These are phyloP conservation scores for Ramphastos sulfuratus DNA, from an alignment of 2,113 vertebrate genomes.

Conservation along the genomic window DNA sequence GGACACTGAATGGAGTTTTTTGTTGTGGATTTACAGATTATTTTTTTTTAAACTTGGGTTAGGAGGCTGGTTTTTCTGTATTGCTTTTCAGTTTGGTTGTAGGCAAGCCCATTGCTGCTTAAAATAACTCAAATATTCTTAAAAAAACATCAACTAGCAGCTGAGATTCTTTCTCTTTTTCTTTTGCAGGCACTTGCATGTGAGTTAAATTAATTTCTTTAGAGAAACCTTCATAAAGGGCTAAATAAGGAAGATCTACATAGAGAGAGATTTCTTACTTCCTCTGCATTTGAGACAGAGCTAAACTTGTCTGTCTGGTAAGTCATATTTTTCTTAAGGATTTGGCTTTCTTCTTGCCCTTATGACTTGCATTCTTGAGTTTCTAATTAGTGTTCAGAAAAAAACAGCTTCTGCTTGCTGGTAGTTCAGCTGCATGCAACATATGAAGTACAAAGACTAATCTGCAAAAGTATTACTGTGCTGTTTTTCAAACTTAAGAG, in stretches of 20 bases:
- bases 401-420: background rate
- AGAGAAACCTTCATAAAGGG: slow-evolving; percentile 70
- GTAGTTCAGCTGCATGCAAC: background rate
- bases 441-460: background rate
- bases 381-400: slow-evolving; percentile 7
- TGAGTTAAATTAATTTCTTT: slow-evolving; percentile 72
- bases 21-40: slow-evolving; percentile 69
- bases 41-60: background rate
- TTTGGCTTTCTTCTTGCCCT: slow-evolving; percentile 27
- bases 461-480: background rate
- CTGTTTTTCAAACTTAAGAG: background rate
- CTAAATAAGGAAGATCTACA: slow-evolving; percentile 66
- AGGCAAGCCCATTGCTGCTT: slow-evolving; percentile 80
- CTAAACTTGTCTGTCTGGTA: slow-evolving; percentile 73
- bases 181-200: slow-evolving; percentile 72
- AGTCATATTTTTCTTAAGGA: slow-evolving; percentile 63
- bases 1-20: slow-evolving; percentile 42
- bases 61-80: background rate
- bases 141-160: slow-evolving; percentile 76
- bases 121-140: slow-evolving; percentile 86
- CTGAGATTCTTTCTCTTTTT: slow-evolving; percentile 73
- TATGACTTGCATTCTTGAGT: background rate
- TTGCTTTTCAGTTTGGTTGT: slow-evolving; percentile 57
- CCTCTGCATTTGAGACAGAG: slow-evolving; percentile 43
- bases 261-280: slow-evolving; percentile 56